Evolutionary conservation across 2,113 vertebrate species (phyloP).

Genomic region (Plecotus auritus): DNA sequence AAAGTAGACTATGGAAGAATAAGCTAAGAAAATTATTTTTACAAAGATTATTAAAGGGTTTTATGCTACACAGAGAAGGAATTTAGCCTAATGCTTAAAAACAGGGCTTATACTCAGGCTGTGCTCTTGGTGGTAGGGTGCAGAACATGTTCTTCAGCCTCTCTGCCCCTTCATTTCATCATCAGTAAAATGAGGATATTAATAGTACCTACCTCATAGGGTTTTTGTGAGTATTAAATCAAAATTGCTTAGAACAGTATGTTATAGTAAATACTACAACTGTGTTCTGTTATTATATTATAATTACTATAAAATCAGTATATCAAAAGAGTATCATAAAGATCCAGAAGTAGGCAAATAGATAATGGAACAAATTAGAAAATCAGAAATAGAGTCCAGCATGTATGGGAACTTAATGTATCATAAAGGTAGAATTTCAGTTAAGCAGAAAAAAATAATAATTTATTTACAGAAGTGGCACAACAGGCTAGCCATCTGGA

Average conservation of each 20-base stretch:
- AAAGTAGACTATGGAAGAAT: background rate
- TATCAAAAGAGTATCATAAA: slow-evolving; percentile 1
- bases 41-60: background rate
- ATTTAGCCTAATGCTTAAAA: background rate
- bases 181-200: background rate
- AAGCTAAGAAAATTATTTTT: slow-evolving; percentile 21
- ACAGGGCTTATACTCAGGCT: background rate
- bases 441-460: slow-evolving; percentile 51
- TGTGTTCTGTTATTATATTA: background rate
- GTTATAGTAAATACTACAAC: background rate
- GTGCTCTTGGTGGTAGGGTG: background rate
- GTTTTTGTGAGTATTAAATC: background rate
- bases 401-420: background rate
- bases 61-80: background rate
- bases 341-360: background rate
- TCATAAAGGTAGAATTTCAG: slow-evolving; percentile 56
- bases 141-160: background rate
- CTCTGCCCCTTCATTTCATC: background rate
- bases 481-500: slow-evolving; percentile 57
- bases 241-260: background rate
- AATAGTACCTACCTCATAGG: background rate
- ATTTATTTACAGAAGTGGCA: slow-evolving; percentile 57
- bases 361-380: background rate
- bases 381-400: background rate
- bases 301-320: background rate